Percentiles rank a stretch among this genome's conserved stretches.
These are phyloP conservation scores for Podarcis cretensis DNA, from an alignment of 2,113 vertebrate species.

Conservation along the genomic window DNA sequence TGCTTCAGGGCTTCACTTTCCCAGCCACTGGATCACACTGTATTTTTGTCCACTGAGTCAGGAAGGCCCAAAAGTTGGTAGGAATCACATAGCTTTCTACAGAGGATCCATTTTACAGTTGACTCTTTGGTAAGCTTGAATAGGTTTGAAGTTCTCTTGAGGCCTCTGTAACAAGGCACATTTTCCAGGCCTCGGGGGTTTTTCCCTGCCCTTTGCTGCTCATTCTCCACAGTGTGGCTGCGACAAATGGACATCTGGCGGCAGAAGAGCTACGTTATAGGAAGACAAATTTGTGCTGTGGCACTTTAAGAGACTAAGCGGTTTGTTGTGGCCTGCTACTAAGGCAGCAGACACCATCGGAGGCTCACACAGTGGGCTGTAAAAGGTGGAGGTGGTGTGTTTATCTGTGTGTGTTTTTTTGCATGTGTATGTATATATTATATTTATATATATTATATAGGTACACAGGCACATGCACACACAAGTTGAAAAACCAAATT, in stretches of 20 bases:
- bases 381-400: background rate
- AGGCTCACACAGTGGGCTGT: background rate
- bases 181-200: background rate
- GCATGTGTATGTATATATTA: background rate
- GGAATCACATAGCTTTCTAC: background rate
- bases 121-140: background rate
- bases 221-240: background rate
- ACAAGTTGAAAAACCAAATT: constrained; percentile 23
- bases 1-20: background rate
- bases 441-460: background rate
- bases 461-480: background rate
- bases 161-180: background rate
- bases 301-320: constrained; percentile 9
- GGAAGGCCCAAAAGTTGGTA: background rate
- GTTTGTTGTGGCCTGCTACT: background rate
- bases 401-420: background rate
- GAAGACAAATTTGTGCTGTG: constrained; percentile 12
- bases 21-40: background rate
- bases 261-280: background rate
- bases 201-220: background rate
- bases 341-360: constrained; percentile 5
- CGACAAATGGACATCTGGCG: background rate
- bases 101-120: background rate
- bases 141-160: background rate
- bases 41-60: background rate